Conservation (phyloP, 2,797 vertebrate genomes). For the Acrossocheilus fasciatus region DNA sequence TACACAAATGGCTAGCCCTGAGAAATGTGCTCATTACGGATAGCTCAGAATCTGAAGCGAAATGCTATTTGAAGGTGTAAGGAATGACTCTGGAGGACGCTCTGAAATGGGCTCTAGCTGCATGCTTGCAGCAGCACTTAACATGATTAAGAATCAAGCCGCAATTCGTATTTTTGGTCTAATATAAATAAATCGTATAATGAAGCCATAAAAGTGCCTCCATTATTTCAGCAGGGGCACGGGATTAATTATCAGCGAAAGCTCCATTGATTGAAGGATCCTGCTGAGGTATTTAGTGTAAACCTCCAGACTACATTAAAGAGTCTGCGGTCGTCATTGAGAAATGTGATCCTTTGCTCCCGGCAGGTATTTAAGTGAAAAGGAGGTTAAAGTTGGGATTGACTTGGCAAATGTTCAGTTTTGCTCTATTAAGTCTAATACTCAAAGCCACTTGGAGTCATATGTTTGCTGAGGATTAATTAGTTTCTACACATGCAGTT, state of each 20-base stretch:
- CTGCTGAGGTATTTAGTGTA: constrained; percentile 51
- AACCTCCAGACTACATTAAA: constrained; percentile 58
- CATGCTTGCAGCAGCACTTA: constrained; percentile 49
- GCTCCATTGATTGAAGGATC: constrained; percentile 57
- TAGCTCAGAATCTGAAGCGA: constrained; percentile 32
- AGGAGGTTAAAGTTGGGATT: constrained; percentile 35
- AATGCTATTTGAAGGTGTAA: constrained; percentile 62
- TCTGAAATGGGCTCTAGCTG: constrained; percentile 34
- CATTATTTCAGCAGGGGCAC: constrained; percentile 57
- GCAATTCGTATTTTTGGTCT: constrained; percentile 54
- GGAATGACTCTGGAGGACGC: constrained; percentile 53
- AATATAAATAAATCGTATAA: constrained; percentile 65
- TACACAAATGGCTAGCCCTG: constrained; percentile 59
- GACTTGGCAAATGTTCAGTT: constrained; percentile 47
- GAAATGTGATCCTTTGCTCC: constrained; percentile 49
- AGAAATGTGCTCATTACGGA: constrained; percentile 59
- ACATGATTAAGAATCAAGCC: constrained; percentile 59
- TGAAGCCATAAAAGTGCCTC: constrained; percentile 52
- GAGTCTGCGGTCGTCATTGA: constrained; percentile 39
- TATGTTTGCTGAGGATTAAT: constrained; percentile 21
- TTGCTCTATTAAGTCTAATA: constrained; percentile 43
- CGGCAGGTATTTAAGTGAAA: constrained; percentile 29
- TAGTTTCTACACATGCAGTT: constrained; percentile 4
- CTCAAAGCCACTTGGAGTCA: constrained; percentile 8
- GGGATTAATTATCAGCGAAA: constrained; percentile 52